Base-by-base conservation (phyloP, 2,888 invertebrate genomes). In the Timandra comae region DNA sequence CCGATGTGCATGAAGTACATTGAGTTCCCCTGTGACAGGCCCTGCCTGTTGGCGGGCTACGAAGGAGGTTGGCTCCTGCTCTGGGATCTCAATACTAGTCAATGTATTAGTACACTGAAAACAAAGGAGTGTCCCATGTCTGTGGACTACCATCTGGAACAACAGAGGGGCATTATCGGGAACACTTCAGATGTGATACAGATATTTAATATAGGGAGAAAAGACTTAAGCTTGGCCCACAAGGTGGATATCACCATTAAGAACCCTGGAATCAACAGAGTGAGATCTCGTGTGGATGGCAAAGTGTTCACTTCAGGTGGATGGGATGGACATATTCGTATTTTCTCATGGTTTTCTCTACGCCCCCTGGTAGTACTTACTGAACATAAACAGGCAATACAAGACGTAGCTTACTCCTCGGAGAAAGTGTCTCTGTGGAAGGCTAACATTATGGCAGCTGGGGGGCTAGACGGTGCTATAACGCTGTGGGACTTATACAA, bases 401-500 rank as follows among this genome's bases (percentile, higher is more conserved):
- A 91, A 60, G 92, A 93, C 66, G 87, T 94, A 35, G 88, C 88
- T 25, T 94, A 91, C 73, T 92, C 93, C 2, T 74, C 81, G 0
- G 85, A 87, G 27, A 87, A 87, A 43, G 90, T 93, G 4, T 84
- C 88, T 35, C 82, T 88, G 49, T 93, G 93, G 90, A 89, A 90
- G 30, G 88, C 91, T n/a, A 88, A 90, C 35, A 88, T 94, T n/a
- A 91, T 94, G 91, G 94, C 93, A 7, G 91, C 91, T 0, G 90
- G 90, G 26, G 91, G 92, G 12, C 88, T 91, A 41, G 94, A 94
- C 71, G 91, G 92, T 46, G 89, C 89, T 57, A 91, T 94, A 49
- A 91, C 93, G 3, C 85, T 94, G 34, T 94, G 94, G 94, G 90
- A 93, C 80, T 86, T 94, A 54, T 94, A 93, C 64, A 93, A 93